phyloP scores from a whole-genome alignment of 2,888 invertebrate species.

The Pachycephus smyrnensis region DNA sequence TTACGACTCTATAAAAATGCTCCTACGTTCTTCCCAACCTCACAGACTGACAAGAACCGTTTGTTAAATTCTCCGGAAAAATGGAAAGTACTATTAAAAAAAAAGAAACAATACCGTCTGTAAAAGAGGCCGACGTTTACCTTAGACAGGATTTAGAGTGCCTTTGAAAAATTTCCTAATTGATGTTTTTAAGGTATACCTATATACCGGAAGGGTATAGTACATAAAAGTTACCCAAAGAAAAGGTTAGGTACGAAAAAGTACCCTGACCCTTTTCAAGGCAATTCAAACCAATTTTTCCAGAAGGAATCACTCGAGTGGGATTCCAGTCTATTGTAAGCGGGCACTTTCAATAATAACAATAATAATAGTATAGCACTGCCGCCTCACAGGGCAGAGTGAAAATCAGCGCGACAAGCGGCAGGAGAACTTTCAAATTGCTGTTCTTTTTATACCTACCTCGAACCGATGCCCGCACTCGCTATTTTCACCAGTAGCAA shows the following conservation, averaged over 20 bases:
- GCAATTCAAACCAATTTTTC: not conserved
- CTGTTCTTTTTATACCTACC: constrained; percentile 13
- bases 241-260: not conserved
- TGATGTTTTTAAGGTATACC: not conserved
- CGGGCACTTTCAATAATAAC: constrained; percentile 36
- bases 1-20: not conserved
- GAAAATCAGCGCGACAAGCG: constrained; percentile 47
- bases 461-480: constrained; percentile 12
- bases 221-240: not conserved
- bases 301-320: not conserved
- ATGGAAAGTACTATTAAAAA: not conserved
- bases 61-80: not conserved
- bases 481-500: constrained; percentile 24
- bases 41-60: not conserved
- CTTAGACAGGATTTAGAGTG: not conserved
- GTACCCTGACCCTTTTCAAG: not conserved
- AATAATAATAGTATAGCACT: not conserved
- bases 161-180: not conserved
- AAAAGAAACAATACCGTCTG: not conserved
- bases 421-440: constrained; percentile 22
- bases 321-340: not conserved
- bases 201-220: not conserved
- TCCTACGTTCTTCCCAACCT: not conserved
- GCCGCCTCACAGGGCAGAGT: constrained; percentile 41
- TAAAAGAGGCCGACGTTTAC: not conserved